phyloP scores from a whole-genome alignment of 2,113 vertebrate genomes.

The Alces alces region DNA sequence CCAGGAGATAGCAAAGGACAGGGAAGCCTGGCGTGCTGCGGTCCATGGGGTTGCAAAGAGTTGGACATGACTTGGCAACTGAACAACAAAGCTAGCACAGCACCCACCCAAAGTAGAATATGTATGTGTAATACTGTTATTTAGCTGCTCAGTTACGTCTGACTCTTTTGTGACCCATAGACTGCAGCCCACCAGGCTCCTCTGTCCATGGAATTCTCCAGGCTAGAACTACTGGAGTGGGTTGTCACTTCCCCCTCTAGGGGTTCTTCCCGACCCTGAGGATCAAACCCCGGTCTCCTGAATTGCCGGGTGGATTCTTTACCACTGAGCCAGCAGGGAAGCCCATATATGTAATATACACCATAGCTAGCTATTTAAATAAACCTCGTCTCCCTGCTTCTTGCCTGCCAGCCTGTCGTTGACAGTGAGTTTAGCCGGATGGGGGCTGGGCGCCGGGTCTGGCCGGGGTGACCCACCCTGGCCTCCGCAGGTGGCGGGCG shows the following conservation, averaged over 20 bases:
- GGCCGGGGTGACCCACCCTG: background rate
- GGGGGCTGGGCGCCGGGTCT: accelerated
- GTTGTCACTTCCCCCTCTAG: background rate
- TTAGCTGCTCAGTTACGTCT: background rate
- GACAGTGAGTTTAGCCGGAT: background rate
- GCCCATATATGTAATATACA: background rate
- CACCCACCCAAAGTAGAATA: too few relatives aligned
- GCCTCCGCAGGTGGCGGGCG: slow-evolving; percentile 89
- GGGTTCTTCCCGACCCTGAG: background rate
- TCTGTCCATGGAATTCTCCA: background rate
- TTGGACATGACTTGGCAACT: background rate
- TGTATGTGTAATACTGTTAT: background rate
- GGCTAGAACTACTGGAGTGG: background rate
- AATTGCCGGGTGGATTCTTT: background rate
- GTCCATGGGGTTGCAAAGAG: background rate
- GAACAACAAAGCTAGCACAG: background rate
- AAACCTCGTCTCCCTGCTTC: background rate
- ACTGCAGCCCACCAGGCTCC: background rate
- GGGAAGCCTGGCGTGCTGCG: background rate
- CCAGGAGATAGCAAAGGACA: background rate
- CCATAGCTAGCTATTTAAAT: background rate
- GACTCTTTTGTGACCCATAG: background rate
- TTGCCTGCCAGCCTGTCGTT: background rate
- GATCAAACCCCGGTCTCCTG: background rate
- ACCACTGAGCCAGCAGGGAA: background rate